phyloP scores from a whole-genome alignment of 2,113 vertebrate genomes.

The Pseudonaja textilis region DNA sequence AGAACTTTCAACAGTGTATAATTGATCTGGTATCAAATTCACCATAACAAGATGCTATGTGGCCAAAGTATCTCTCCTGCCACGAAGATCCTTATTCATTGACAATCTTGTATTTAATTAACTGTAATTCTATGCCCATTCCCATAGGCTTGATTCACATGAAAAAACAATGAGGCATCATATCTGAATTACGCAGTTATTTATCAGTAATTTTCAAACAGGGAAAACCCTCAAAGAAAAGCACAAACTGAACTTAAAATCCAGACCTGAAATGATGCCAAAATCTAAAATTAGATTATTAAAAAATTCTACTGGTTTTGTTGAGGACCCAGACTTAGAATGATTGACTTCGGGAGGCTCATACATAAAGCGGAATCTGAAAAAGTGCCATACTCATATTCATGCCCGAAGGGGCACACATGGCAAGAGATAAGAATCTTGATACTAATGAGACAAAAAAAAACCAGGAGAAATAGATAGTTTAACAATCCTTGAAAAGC shows the following conservation, averaged over 20 bases:
- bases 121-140: not conserved
- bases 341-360: not conserved
- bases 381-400: conserved; percentile 1
- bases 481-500: not conserved
- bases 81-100: not conserved
- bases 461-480: not conserved
- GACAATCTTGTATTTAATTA: not conserved
- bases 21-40: not conserved
- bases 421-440: not conserved
- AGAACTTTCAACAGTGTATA: not conserved
- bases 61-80: not conserved
- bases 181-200: not conserved
- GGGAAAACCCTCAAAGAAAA: not conserved
- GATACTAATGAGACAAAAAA: not conserved
- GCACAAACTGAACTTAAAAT: not conserved
- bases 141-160: not conserved
- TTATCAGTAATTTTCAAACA: not conserved
- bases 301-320: not conserved
- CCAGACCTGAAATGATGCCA: not conserved
- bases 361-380: not conserved
- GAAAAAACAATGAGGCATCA: not conserved
- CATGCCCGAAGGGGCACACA: not conserved
- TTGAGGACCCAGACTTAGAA: conserved; percentile 4
- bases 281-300: not conserved
- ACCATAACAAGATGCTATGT: not conserved